phyloP scores from a whole-genome alignment of 1,140 invertebrate genomes.

The Trypoxylus dichotomus region DNA sequence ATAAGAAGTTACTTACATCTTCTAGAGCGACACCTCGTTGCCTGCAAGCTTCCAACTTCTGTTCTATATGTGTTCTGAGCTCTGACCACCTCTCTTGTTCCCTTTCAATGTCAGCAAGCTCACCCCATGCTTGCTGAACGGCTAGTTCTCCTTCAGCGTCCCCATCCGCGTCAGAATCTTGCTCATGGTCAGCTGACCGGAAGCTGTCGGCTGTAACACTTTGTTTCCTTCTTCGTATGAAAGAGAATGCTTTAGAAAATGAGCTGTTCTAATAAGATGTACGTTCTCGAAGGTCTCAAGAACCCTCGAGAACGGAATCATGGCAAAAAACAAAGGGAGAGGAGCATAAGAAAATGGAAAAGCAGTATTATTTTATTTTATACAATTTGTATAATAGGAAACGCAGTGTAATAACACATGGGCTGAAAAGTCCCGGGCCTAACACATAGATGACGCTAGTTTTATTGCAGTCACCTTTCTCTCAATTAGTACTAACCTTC shows the following conservation, averaged over 20 bases:
- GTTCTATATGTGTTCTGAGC: constrained; percentile 73
- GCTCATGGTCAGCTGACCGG: constrained; percentile 44
- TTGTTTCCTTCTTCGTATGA: constrained; percentile 6
- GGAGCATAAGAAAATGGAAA: too few species aligned
- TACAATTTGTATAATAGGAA: too few species aligned
- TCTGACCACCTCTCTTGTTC: constrained; percentile 81
- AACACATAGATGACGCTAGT: too few species aligned
- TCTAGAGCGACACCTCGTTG: constrained; percentile 75
- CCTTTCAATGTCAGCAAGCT: constrained; percentile 79
- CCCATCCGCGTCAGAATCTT: constrained; percentile 41
- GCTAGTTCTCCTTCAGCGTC: constrained; percentile 56
- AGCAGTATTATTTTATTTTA: too few species aligned
- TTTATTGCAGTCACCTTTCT: too few species aligned
- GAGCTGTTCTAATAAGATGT: background rate
- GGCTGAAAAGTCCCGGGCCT: too few species aligned
- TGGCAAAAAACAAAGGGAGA: too few species aligned
- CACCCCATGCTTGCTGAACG: constrained; percentile 80
- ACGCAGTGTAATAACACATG: too few species aligned
- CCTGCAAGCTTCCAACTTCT: constrained; percentile 75
- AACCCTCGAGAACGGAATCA: too few species aligned
- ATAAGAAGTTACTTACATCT: constrained; percentile 63
- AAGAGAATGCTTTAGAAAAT: background rate
- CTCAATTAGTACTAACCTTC: too few species aligned
- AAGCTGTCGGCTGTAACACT: constrained; percentile 42
- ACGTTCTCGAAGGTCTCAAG: too few species aligned